These are phyloP conservation scores for Microhierax caerulescens DNA, from an alignment of 2,797 vertebrate species.

Conservation along the genomic window DNA sequence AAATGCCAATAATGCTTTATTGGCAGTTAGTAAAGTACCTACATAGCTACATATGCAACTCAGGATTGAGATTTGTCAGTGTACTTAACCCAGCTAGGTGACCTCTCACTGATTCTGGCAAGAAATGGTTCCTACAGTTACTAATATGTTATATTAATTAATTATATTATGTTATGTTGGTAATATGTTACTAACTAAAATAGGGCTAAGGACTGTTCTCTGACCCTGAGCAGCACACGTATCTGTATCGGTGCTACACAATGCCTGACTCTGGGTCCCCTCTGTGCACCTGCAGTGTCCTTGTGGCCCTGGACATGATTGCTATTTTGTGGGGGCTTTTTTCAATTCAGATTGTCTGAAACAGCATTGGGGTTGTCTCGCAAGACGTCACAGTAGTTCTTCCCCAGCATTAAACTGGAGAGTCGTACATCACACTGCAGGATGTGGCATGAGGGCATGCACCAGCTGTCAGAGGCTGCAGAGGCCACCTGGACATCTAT, in stretches of 20 bases:
- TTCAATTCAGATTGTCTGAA: not conserved
- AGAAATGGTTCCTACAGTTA: not conserved
- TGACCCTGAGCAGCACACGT: fast-evolving
- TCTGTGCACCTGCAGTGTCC: not conserved
- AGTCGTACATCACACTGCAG: not conserved
- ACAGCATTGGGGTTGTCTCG: not conserved
- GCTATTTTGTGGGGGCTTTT: not conserved
- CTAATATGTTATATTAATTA: not conserved
- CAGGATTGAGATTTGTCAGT: not conserved
- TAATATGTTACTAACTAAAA: not conserved
- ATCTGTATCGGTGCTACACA: too few relatives aligned
- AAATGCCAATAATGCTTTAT: not conserved
- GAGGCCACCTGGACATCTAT: not conserved
- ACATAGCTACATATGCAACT: not conserved
- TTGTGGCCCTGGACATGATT: not conserved
- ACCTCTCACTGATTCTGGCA: not conserved
- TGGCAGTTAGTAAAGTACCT: not conserved
- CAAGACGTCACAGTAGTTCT: not conserved
- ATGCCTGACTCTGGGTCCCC: not conserved
- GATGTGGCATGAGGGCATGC: not conserved
- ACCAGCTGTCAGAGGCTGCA: not conserved
- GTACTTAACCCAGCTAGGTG: not conserved
- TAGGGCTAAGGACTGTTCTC: not conserved
- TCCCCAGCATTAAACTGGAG: not conserved
- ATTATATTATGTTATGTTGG: too few relatives aligned